Evolutionary conservation across 2,888 invertebrate genomes (phyloP).

Genomic region (Prionchulus punctatus): DNA sequence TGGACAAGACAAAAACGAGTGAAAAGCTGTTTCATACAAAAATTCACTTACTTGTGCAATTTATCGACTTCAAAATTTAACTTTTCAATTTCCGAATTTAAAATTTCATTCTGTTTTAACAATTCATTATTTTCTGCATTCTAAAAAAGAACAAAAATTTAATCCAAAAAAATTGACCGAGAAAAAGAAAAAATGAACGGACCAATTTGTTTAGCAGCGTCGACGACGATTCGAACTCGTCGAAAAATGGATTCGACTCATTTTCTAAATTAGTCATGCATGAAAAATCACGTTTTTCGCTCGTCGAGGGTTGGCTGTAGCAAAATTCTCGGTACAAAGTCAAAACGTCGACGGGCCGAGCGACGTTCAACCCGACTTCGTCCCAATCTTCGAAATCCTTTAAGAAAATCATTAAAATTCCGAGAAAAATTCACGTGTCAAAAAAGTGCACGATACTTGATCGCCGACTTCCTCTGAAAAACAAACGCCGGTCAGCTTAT

Average conservation of each 20-base stretch:
- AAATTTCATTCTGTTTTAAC: neutral
- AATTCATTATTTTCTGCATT: slow-evolving; percentile 4
- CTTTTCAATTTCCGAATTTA: neutral
- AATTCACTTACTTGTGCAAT: slow-evolving; percentile 5
- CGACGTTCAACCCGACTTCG: slow-evolving; percentile 69
- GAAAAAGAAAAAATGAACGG: neutral
- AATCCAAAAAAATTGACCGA: neutral
- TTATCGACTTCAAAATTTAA: neutral
- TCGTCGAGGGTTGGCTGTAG: neutral
- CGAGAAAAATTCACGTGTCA: neutral
- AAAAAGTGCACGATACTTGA: slow-evolving; percentile 44
- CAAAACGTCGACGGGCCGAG: slow-evolving; percentile 57
- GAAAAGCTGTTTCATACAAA: too few relatives aligned
- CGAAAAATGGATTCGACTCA: slow-evolving; percentile 14
- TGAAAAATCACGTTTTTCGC: neutral
- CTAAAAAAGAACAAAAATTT: neutral
- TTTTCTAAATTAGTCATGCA: slow-evolving; percentile 3
- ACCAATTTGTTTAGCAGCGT: neutral
- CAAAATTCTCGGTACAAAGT: slow-evolving; percentile 16
- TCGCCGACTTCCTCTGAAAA: slow-evolving; percentile 78
- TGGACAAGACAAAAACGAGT: too few relatives aligned
- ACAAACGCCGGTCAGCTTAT: slow-evolving; percentile 70
- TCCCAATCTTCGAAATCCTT: slow-evolving; percentile 80
- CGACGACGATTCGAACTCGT: too few relatives aligned
- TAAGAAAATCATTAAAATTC: slow-evolving; percentile 1